Base-by-base conservation (phyloP, 2,888 invertebrate genomes). In the Maniola hyperantus region DNA sequence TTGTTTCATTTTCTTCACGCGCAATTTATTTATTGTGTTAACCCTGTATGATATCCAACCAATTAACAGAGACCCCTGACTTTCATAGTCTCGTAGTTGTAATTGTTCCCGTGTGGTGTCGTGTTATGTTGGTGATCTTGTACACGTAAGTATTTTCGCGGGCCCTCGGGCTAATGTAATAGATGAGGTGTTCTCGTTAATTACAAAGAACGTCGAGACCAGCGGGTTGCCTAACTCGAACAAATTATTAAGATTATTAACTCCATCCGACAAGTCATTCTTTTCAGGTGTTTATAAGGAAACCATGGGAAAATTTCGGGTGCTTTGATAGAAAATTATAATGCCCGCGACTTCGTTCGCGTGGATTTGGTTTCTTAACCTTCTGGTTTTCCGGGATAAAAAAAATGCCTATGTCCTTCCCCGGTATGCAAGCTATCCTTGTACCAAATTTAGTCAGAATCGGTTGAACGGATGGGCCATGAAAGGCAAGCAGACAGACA, bases 101-200 rank as follows among this genome's bases (percentile, higher is more conserved):
- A 50, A 71, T 71, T 71, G 36, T 65, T 57, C 65, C 73, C 71
- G 73, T 73, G 72, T 77, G 59, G 76, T 83, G 74, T 83, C 89
- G 76, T 10, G 61, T 66, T 78, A 82, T 18, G 67, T 51, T 88
- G 89, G 88, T 79, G 72, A 75, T 77, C 75, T 80, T 82, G 81
- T 85, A 85, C 83, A 84, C 86, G 85, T 85, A 72, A 74, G 78
- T 73, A 79, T 80, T 85, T 85, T 84, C 83, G 83, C 84, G 83
- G 81, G 87, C 86, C 85, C 87, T 88, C 85, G 79, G 83, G 84
- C 88, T 92, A 91, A 92, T 91, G 91, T 89, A 90, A 91, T 92
- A 91, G 86, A 91, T 89, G 91, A 91, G 91, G 91, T 92, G 92
- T 89, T 90, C 84, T 79, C 88, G 87, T 90, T 91, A 91, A 91